Percentiles rank a stretch among this genome's conserved stretches.
Evolutionary conservation across 1,140 invertebrate species (phyloP).

Genomic region (Riptortus pedestris): DNA sequence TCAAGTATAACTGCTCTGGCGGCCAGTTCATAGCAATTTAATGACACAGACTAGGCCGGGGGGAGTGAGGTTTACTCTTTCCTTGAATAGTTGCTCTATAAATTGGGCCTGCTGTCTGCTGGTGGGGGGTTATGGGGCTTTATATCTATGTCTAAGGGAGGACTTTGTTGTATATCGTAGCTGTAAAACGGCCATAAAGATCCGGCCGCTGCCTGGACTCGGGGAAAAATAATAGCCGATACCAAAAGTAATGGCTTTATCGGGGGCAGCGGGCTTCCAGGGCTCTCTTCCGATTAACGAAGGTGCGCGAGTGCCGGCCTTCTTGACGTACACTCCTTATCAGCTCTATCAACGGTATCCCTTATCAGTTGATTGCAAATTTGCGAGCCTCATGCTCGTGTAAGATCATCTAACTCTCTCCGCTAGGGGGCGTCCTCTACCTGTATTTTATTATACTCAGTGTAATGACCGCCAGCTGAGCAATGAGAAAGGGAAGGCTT

Average conservation of each 20-base stretch:
- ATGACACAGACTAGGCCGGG: background rate
- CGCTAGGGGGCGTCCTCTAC: too few species aligned
- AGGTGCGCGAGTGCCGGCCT: background rate
- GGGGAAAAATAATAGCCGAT: background rate
- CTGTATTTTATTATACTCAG: background rate
- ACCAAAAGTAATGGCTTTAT: conserved; percentile 9
- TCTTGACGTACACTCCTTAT: too few species aligned
- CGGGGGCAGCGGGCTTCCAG: background rate
- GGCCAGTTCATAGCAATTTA: background rate
- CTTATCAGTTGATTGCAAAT: too few species aligned
- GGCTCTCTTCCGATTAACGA: background rate
- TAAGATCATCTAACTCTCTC: too few species aligned
- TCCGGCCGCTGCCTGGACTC: background rate
- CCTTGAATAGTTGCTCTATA: background rate
- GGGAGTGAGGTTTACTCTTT: background rate
- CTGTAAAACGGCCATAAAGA: conserved; percentile 4
- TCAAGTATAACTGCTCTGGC: too few species aligned
- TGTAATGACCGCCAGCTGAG: background rate
- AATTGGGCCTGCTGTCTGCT: background rate
- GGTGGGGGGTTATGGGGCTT: background rate
- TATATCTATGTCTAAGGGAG: background rate
- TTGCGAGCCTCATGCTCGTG: too few species aligned
- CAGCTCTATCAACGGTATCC: too few species aligned
- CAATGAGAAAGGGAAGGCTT: background rate
- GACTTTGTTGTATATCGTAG: conserved; percentile 14